phyloP scores from a whole-genome alignment of 2,113 vertebrate genomes.

The Chascanopsetta lugubris region DNA sequence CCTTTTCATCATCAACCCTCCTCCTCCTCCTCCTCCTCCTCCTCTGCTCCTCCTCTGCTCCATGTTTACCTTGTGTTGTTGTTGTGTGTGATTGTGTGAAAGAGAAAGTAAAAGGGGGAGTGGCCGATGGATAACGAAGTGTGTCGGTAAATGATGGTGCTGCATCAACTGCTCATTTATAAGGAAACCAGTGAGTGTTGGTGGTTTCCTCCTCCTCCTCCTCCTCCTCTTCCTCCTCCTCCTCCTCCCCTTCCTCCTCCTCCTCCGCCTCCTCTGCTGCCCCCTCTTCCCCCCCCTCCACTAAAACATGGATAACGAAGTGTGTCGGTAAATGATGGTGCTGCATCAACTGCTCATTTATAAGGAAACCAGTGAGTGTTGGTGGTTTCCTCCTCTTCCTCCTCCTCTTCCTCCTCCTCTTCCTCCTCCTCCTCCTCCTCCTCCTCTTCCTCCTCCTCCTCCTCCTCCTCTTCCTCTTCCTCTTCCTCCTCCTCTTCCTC shows the following conservation, averaged over 20 bases:
- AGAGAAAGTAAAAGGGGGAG: not conserved
- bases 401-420: too few species aligned
- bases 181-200: slow-evolving; percentile 17
- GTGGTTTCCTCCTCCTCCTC: too few species aligned
- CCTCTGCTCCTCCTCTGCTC: not conserved
- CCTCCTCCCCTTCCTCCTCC: too few species aligned
- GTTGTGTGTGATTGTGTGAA: slow-evolving; percentile 1
- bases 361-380: slow-evolving; percentile 19
- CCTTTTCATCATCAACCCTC: not conserved
- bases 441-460: too few species aligned
- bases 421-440: too few species aligned
- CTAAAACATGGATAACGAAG: slow-evolving; percentile 29
- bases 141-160: slow-evolving; percentile 19
- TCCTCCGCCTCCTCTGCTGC: too few species aligned
- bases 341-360: slow-evolving; percentile 21
- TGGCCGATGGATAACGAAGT: slow-evolving; percentile 19
- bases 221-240: too few species aligned
- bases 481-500: too few species aligned
- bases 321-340: slow-evolving; percentile 20
- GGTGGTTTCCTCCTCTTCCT: too few species aligned
- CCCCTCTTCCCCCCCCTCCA: too few species aligned
- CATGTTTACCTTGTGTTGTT: not conserved
- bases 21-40: not conserved
- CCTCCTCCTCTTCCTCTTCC: too few species aligned
- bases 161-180: slow-evolving; percentile 20